These are phyloP conservation scores for Propithecus deckenii DNA, from an alignment of 2,797 vertebrate genomes.

Conservation along the genomic window DNA sequence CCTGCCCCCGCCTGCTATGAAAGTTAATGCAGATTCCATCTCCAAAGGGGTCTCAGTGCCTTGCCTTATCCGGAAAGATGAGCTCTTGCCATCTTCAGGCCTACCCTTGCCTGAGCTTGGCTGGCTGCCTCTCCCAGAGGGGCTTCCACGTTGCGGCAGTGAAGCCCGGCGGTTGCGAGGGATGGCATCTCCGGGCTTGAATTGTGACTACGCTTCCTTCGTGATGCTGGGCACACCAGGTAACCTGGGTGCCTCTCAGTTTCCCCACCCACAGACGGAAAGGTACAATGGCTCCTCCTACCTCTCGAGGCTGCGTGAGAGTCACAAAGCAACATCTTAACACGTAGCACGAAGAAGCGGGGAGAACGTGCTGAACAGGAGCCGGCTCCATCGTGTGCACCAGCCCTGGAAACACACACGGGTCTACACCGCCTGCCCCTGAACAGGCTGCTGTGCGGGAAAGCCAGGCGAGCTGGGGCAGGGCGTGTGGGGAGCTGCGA, in stretches of 20 bases:
- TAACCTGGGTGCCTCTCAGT: not conserved
- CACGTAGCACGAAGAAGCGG: not conserved
- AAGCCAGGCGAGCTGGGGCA: not conserved
- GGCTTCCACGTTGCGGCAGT: not conserved
- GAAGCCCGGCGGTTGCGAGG: not conserved
- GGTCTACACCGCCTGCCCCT: fast-evolving
- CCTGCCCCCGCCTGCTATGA: not conserved
- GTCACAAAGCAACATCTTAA: not conserved
- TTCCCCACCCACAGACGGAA: not conserved
- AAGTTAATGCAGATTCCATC: not conserved
- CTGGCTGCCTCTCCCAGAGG: not conserved
- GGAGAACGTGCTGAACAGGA: fast-evolving
- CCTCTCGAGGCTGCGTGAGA: fast-evolving
- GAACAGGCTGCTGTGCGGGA: fast-evolving
- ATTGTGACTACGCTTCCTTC: not conserved
- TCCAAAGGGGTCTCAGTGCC: fast-evolving
- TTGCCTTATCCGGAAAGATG: not conserved
- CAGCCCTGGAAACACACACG: fast-evolving
- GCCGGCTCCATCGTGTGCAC: fast-evolving
- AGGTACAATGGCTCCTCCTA: fast-evolving
- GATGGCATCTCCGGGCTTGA: not conserved
- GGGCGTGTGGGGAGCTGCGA: not conserved
- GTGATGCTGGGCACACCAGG: fast-evolving
- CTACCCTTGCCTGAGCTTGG: not conserved
- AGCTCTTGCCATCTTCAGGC: not conserved